Evolutionary conservation across 1,140 invertebrate genomes (phyloP), one percentile per base, ranked within the genome.

Genomic region (Neomicropteryx cornuta): DNA sequence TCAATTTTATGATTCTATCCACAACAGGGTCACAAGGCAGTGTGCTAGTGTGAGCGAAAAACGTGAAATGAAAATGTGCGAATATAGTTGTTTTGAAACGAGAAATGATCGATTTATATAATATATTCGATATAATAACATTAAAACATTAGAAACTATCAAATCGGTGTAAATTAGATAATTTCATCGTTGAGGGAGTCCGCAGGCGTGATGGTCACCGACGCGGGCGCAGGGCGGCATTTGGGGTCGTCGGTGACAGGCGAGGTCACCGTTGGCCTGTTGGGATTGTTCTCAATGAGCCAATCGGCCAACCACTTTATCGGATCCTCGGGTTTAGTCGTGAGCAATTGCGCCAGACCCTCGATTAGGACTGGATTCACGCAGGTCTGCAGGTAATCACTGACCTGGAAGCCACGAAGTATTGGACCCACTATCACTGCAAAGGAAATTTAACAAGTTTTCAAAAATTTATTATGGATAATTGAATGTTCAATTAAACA

Each of bases 251-350:
- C 56, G 0, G 40, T 13, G 1, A 48, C 38, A 28, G 51, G 49
- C 4, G n/a, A n/a, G n/a, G n/a, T n/a, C n/a, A n/a, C n/a, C n/a
- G 56, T 45, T 0, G 77, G 83, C 51, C 81, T 81, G 50, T 82
- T 82, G 3, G 82, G 82, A 62, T 88, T 87, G 57, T 87, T 78
- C 18, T 66, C 53, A 2, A 79, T 56, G 19, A 90, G 59, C 75
- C 82, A 84, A 52, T 87, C 79, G 6, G 83, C 85, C 11, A 90
- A 55, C 79, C 81, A 88, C 5, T 79, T 45, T 31, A 88, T 62
- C 4, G 86, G 84, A 56, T 88, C 81, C 1, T 65, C 60, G 0
- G 85, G 85, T 46, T 79, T 79, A 38, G 73, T 63, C 49, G 78
- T 76, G 38, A 78, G 79, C 11, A 89, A 60, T 52, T 79, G 66